Evolutionary conservation across 2,113 vertebrate species (phyloP), one percentile per base, ranked within the genome.

Genomic region (Calyptommatus sinebrachiatus): DNA sequence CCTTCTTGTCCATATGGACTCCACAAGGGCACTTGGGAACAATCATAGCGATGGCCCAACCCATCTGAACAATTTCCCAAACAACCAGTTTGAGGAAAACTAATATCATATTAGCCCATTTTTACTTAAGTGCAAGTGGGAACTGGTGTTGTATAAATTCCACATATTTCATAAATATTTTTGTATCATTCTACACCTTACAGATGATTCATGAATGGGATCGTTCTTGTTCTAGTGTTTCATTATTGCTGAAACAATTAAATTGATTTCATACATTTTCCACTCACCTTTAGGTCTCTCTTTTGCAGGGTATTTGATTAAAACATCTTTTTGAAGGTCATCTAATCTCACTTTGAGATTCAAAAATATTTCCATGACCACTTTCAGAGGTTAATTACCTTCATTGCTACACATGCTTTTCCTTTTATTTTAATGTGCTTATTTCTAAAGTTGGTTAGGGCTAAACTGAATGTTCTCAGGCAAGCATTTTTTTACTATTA

Each of bases 361-460:
- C 63, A 35, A 71, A 71, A 57, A 79, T 35, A 71, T 63, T 79
- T 79, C 68, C 68, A 29, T 53, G 10, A 41, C 45, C 29, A 71
- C n/a, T 79, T 71, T 60, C 68, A 71, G 61, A 78, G 77, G 67
- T 78, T 78, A 78, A 78, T 78, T 71, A 71, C 35, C 60, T 79
- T 62, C 68, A 71, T 79, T 79, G 60, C 63, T 71, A 48, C 68
- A 31, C 29, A 18, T 71, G 35, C 29, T 20, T 71, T 78, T 71
- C 68, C 48, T 79, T 45, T 62, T 62, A 48, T 71, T 71, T 71
- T 46, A 71, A 71, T 79, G 10, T 29, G n/a, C 28, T 29, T 79
- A 57, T 24, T 62, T n/a, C 61, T 71, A 71, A n/a, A 71, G 45
- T 79, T 53, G 71, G 7, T 79, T 79, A 62, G 8, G 20, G 57